A percentile compares a stretch with the other conserved stretches of the same genome.
Evolutionary conservation across 2,113 vertebrate genomes (phyloP).

Genomic region (Bos javanicus): DNA sequence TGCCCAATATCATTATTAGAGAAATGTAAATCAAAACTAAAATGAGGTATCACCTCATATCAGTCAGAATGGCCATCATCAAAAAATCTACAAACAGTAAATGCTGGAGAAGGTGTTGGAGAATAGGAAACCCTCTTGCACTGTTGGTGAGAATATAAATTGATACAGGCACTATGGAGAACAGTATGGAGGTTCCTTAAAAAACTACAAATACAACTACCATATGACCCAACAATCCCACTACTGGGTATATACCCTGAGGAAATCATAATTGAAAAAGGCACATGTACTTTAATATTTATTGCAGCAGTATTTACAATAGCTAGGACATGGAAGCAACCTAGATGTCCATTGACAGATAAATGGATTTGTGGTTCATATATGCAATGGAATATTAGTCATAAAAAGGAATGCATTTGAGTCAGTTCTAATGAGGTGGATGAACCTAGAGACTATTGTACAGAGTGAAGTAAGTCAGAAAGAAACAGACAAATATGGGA

Average conservation of each 20-base stretch:
- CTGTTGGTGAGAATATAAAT: not conserved
- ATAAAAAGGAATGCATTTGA: not conserved
- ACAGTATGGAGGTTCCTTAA: not conserved
- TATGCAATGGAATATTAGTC: not conserved
- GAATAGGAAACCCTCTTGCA: not conserved
- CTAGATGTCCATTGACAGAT: not conserved
- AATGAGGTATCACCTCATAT: not conserved
- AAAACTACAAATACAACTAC: not conserved
- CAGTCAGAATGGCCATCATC: not conserved
- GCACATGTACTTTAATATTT: not conserved
- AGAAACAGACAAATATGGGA: not conserved
- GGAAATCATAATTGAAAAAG: not conserved
- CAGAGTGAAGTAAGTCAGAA: not conserved
- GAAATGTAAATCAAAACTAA: not conserved
- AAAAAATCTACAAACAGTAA: not conserved
- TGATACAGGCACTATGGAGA: not conserved
- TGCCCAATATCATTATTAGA: not conserved
- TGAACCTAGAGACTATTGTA: not conserved
- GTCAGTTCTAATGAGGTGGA: not conserved
- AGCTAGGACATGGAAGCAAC: not conserved
- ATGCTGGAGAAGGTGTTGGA: not conserved
- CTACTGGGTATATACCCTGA: not conserved
- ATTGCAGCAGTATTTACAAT: not conserved
- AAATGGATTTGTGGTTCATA: not conserved
- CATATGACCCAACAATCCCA: not conserved